phyloP scores from a whole-genome alignment of 2,797 vertebrate genomes.

The Columba guinea region DNA sequence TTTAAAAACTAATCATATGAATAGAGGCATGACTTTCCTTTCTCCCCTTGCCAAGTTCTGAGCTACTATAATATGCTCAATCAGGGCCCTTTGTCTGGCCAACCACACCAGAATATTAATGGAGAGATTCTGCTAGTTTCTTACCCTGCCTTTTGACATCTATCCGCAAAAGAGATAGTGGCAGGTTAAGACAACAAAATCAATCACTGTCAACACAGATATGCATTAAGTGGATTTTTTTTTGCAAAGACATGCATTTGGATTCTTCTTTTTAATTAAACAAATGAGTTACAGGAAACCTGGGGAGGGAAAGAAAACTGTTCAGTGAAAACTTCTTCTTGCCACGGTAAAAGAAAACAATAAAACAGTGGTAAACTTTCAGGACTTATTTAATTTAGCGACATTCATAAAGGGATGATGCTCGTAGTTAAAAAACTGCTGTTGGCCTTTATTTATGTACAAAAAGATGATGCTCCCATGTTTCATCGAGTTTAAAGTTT shows the following conservation, averaged over 20 bases:
- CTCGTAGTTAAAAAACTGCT: neutral
- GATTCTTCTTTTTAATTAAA: neutral
- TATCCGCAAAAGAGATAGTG: neutral
- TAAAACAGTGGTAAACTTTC: neutral
- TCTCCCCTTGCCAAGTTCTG: constrained; percentile 29
- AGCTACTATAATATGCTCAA: constrained; percentile 40
- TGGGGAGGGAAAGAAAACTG: neutral
- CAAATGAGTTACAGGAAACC: neutral
- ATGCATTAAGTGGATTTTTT: neutral
- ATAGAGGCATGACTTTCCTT: constrained; percentile 44
- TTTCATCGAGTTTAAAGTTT: neutral
- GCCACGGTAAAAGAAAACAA: neutral
- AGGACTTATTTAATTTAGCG: neutral
- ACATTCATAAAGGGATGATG: neutral
- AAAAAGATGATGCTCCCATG: neutral
- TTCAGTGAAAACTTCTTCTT: neutral
- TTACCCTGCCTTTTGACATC: constrained; percentile 10
- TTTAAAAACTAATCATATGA: constrained; percentile 73
- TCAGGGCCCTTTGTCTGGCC: constrained; percentile 46
- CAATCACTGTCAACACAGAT: constrained; percentile 25
- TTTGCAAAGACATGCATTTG: neutral
- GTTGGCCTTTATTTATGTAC: neutral
- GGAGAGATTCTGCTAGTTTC: neutral
- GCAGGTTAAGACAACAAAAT: constrained; percentile 44
- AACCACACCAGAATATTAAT: constrained; percentile 22